A percentile compares a stretch with the other conserved stretches of the same genome.
These are phyloP conservation scores for Pyrochroa serraticornis DNA, from an alignment of 2,888 invertebrate genomes.

Conservation along the genomic window DNA sequence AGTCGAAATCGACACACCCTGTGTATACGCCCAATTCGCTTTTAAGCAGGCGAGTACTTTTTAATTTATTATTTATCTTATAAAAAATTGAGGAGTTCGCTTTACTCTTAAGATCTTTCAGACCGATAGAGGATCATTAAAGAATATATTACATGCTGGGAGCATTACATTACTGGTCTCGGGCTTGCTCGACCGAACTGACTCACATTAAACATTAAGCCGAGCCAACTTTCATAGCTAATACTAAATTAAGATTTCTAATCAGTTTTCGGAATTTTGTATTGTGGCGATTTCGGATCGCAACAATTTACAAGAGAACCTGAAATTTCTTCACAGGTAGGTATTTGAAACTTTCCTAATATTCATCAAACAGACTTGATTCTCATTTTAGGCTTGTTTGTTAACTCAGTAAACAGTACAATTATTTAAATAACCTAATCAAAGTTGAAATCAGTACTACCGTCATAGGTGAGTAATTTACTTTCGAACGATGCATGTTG, in stretches of 20 bases:
- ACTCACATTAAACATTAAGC: constrained; percentile 37
- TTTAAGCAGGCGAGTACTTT: constrained; percentile 42
- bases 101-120: constrained; percentile 53
- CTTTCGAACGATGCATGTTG: not conserved
- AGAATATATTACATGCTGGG: constrained; percentile 57
- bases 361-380: constrained; percentile 2
- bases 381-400: constrained; percentile 1
- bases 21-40: constrained; percentile 45
- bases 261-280: constrained; percentile 45
- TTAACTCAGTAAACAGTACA: not conserved
- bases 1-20: constrained; percentile 47
- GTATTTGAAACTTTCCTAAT: constrained; percentile 5
- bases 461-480: constrained; percentile 7
- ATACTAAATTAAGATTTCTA: constrained; percentile 46
- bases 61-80: constrained; percentile 53
- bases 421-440: constrained; percentile 1
- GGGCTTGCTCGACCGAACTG: constrained; percentile 38
- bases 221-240: constrained; percentile 37
- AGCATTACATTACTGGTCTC: constrained; percentile 51
- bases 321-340: constrained; percentile 33
- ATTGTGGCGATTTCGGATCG: constrained; percentile 40
- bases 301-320: constrained; percentile 38
- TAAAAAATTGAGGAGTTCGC: constrained; percentile 47
- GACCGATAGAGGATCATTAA: constrained; percentile 56
- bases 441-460: not conserved